Evolutionary conservation across 1,140 invertebrate species (phyloP), one percentile per base, ranked within the genome.

Genomic region (Aphidius ervi): DNA sequence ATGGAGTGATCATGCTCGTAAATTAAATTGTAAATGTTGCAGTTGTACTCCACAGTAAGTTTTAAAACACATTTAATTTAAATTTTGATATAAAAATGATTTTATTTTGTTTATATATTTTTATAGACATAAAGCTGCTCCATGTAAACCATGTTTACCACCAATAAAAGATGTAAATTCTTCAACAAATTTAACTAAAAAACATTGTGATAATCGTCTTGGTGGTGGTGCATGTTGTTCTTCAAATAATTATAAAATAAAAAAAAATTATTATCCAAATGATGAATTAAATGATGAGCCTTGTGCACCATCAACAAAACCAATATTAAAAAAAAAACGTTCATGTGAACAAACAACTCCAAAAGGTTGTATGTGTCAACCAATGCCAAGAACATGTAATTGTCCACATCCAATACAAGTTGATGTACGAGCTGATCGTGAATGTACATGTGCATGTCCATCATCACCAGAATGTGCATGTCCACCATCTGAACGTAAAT

Each of bases 1-100:
- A 31, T 78, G 76, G 76, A 78, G 76, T 57, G 66, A 76, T 56
- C 65, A 74, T 48, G 70, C 65, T 9, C 65, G 71, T 9, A 65
- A 59, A 31, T 65, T 68, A 42, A 61, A 56, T 52, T 74, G 69
- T 60, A 70, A 68, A 62, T 74, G 70, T 52, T 70, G 69, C 57
- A 67, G 68, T 8, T 75, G 72, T 61, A 64, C 48, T 49, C 20
- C 57, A 53, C 54, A 61, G 71, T 74, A 67, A 63, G 65, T 59
- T 56, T 42, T 47, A 8, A n/a, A 50, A 58, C 16, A 58, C 16
- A 16, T 16, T 16, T 16, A 16, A 16, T 16, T 58, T 48, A 39
- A 31, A 45, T 39, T 9, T 16, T 23, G 9, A 4, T 16, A 55
- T 50, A 43, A 46, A 56, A 6, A 31, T 45, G 3, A 8, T 43